Base-by-base conservation (phyloP, 2,113 vertebrate species). In the Alexandromys fortis region DNA sequence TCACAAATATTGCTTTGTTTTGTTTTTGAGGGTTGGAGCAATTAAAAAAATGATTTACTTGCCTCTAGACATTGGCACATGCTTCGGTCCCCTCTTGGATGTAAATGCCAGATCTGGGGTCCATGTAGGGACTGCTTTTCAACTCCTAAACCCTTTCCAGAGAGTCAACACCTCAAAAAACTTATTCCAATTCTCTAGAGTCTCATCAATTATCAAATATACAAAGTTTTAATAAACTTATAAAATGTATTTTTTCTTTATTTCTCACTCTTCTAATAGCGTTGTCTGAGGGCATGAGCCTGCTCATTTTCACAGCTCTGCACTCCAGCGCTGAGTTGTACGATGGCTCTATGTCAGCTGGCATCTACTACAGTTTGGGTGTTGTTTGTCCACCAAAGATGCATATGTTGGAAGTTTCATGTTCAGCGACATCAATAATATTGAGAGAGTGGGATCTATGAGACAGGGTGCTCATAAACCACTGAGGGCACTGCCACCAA, bases 151-250 rank as follows among this genome's bases (percentile, higher is more conserved):
- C 1, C 7, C 42, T 33, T 70, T 68, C 30, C 7, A 38, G 63
- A 8, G 47, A 11, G 3, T 2, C 13, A 35, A 30, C n/a, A 73
- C 14, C 33, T 47, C 38, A 22, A 6, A 30, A 0, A 45, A 3
- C 47, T 52, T 28, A 17, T 26, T 7, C 76, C 30, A 22, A 38
- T 61, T 82, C 24, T 70, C 58, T 47, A 72, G 72, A 42, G 1
- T 13, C 33, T 16, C 6, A 65, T 10, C 26, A 42, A 94, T 61
- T n/a, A 67, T 21, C 49, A n/a, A 7, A 8, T 70, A 8, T n/a
- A 78, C 47, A 78, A 75, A 75, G 12, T 47, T 68, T 45, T 67
- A 81, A 38, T 72, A 52, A 70, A 38, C 38, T 9, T 68, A n/a
- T 12, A 87, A 13, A 47, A 75, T 35, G 45, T 65, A 45, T 28